Evolutionary conservation across 2,888 invertebrate species (phyloP), one percentile per base, ranked within the genome.

Genomic region (Bimastos eiseni): DNA sequence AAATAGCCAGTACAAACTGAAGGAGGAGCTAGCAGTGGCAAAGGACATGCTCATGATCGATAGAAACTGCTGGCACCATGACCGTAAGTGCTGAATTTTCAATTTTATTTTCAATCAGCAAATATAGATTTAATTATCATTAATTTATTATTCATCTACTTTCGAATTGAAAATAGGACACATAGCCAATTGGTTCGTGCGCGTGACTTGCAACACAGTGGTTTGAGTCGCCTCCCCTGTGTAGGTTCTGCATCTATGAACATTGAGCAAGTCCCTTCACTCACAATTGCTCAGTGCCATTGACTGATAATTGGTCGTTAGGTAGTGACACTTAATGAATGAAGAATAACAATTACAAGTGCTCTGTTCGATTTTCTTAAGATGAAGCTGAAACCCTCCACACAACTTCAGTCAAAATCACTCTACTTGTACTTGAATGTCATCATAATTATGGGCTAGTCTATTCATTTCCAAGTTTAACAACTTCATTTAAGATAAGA

Each of bases 11-110:
- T 95, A 95, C 93, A 95, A 95, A 93, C 95, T 96, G 93, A 96
- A 96, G 92, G 94, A 94, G 92, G 96, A 96, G 92, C 93, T 96
- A 55, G 94, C 95, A 55, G 94, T 95, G 49, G 96, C 96, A 91
- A 96, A 96, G 93, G 95, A 94, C 91, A 95, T 96, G 90, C 95
- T 96, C 86, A 95, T 96, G 94, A 95, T 96, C 92, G 96, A 96
- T 89, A 94, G 95, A 83, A 93, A 94, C 90, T 95, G 95, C 92
- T 96, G 96, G 96, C 96, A 95, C 93, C 96, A 95, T 94, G 96
- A 96, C 93, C 95, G 96, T 96, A 94, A 96, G 95, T 95, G 93
- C 17, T 86, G 21, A 37, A 34, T 70, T 8, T 8, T 30, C 13
- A 6, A 70, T n/a, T 8, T n/a, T 15, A 70, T n/a, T 70, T 30